Conservation (phyloP, 2,888 invertebrate species). For the Cantharis lateralis region DNA sequence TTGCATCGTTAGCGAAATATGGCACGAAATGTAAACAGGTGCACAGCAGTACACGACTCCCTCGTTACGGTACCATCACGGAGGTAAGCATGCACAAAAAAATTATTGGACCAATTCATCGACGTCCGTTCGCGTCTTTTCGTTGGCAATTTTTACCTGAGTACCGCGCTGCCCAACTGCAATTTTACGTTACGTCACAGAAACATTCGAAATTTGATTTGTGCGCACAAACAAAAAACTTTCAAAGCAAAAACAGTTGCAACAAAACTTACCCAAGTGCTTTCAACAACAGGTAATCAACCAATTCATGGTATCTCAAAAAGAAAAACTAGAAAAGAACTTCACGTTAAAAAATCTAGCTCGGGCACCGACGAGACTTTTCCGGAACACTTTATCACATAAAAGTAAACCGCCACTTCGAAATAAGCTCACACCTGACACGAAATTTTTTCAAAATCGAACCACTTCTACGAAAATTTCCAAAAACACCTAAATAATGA, state of each 20-base stretch:
- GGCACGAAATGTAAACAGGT: constrained; percentile 26
- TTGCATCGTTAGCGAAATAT: constrained; percentile 15
- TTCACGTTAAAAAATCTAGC: background rate
- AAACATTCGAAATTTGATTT: constrained; percentile 15
- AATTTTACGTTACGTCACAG: constrained; percentile 18
- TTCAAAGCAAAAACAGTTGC: background rate
- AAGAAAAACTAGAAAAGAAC: background rate
- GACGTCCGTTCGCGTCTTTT: background rate
- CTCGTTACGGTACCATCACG: constrained; percentile 30
- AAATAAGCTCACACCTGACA: constrained; percentile 6
- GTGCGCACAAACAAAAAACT: background rate
- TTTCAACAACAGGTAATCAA: background rate
- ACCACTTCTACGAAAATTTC: constrained; percentile 12
- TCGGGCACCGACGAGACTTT: background rate
- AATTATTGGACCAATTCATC: constrained; percentile 17
- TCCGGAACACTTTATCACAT: constrained; percentile 4
- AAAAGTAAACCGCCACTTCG: constrained; percentile 3
- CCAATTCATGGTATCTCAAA: background rate
- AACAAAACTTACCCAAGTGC: background rate
- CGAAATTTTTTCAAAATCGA: constrained; percentile 16
- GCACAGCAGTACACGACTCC: constrained; percentile 16
- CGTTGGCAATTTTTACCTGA: constrained; percentile 10
- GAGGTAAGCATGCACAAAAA: constrained; percentile 20
- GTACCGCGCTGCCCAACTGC: constrained; percentile 13
- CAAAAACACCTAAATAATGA: constrained; percentile 32